phyloP scores from a whole-genome alignment of 2,888 invertebrate species.

The Belgica antarctica region DNA sequence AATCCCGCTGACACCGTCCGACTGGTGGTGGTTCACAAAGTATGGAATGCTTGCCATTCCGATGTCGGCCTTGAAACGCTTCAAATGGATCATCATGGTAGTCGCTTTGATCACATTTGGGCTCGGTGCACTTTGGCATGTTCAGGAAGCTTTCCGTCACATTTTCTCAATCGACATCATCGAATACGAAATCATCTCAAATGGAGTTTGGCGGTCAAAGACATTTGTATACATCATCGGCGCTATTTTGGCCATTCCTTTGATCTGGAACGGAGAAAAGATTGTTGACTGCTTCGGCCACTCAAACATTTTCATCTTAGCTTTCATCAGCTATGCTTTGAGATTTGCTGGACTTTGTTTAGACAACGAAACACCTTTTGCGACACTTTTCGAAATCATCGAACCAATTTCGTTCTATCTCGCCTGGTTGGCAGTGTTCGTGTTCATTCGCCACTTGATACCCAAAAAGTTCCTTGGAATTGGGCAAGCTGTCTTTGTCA shows the following conservation, averaged over 20 bases:
- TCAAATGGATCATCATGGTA: constrained; percentile 71
- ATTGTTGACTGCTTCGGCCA: constrained; percentile 79
- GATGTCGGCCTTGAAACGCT: constrained; percentile 74
- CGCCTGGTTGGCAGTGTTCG: constrained; percentile 75
- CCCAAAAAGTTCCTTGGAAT: constrained; percentile 73
- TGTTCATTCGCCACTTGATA: constrained; percentile 78
- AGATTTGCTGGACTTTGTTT: constrained; percentile 66
- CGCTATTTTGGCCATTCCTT: constrained; percentile 67
- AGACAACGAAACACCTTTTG: constrained; percentile 62
- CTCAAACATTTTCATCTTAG: constrained; percentile 77
- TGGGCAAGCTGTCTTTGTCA: constrained; percentile 74
- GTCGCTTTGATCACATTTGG: constrained; percentile 67
- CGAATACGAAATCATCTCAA: constrained; percentile 61
- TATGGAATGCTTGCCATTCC: constrained; percentile 74
- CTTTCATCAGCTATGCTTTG: constrained; percentile 77
- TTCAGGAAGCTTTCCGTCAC: constrained; percentile 71
- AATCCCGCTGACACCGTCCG: constrained; percentile 78
- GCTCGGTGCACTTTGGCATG: constrained; percentile 76
- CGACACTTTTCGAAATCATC: constrained; percentile 68
- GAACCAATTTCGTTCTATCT: constrained; percentile 75
- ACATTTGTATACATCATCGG: constrained; percentile 62
- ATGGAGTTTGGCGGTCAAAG: constrained; percentile 59
- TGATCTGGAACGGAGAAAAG: constrained; percentile 74
- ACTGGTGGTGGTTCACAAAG: constrained; percentile 86
- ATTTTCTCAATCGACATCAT: constrained; percentile 20